A percentile compares a stretch with the other conserved stretches of the same genome.
phyloP scores from a whole-genome alignment of 2,888 invertebrate genomes.

The Hypercompe scribonia region DNA sequence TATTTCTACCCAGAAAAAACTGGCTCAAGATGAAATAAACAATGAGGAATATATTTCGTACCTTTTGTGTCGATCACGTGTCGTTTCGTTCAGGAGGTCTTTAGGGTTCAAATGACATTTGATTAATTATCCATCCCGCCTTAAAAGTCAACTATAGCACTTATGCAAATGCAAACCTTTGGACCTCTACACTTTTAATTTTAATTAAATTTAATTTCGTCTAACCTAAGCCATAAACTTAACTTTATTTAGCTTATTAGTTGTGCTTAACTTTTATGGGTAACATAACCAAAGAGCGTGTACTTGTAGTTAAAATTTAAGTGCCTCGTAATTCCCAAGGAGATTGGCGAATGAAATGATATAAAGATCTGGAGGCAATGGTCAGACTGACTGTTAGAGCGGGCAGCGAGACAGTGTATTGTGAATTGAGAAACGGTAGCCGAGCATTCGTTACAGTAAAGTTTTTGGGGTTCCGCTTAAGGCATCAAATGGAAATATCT shows the following conservation, averaged over 20 bases:
- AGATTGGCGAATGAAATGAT: conserved; percentile 8
- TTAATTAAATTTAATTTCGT: background rate
- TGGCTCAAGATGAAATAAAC: background rate
- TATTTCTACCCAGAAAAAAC: background rate
- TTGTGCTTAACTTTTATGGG: background rate
- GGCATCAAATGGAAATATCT: too few species aligned
- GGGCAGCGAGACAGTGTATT: too few species aligned
- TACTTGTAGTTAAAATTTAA: conserved; percentile 12
- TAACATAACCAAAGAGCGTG: background rate
- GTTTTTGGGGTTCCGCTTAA: background rate
- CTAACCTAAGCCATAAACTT: background rate
- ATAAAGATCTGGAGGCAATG: conserved; percentile 4
- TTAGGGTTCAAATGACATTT: background rate
- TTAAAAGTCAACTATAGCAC: background rate
- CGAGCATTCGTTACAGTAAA: background rate
- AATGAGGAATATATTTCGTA: background rate
- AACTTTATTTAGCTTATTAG: conserved; percentile 11
- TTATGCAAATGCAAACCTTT: background rate
- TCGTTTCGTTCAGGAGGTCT: background rate
- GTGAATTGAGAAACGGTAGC: background rate
- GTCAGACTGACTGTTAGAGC: background rate
- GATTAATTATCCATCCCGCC: background rate
- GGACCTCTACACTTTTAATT: background rate
- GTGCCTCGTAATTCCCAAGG: conserved; percentile 8
- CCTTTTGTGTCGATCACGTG: background rate